A percentile compares a stretch with the other conserved stretches of the same genome.
These are phyloP conservation scores for Stercorarius parasiticus DNA, from an alignment of 2,113 vertebrate genomes.

Conservation along the genomic window DNA sequence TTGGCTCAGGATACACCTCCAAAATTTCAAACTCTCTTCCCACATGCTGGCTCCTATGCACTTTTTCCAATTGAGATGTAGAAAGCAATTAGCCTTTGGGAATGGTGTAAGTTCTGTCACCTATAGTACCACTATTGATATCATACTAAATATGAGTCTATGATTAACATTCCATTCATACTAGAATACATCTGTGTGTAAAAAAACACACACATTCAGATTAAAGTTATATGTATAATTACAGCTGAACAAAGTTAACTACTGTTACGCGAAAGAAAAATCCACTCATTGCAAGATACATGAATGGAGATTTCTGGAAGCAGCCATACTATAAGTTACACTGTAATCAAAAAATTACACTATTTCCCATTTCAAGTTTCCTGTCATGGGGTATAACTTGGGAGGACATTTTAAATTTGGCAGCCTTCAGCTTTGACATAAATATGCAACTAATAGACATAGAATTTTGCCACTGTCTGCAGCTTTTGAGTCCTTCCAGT, in stretches of 20 bases:
- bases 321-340: background rate
- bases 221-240: background rate
- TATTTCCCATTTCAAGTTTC: background rate
- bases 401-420: background rate
- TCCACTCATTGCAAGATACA: background rate
- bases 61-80: background rate
- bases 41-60: background rate
- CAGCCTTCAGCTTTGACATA: background rate
- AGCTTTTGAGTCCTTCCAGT: background rate
- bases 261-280: background rate
- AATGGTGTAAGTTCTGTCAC: background rate
- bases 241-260: background rate
- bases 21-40: background rate
- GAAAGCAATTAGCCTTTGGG: background rate
- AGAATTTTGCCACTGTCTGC: slow-evolving; percentile 12
- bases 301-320: background rate
- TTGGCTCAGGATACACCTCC: background rate
- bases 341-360: background rate
- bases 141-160: background rate
- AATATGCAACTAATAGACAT: background rate
- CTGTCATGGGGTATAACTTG: background rate
- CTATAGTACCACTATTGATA: background rate
- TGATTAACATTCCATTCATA: background rate
- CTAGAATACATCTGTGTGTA: background rate
- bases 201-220: background rate